These are phyloP conservation scores for Sylvia borin DNA, from an alignment of 2,797 vertebrate genomes.

Conservation along the genomic window DNA sequence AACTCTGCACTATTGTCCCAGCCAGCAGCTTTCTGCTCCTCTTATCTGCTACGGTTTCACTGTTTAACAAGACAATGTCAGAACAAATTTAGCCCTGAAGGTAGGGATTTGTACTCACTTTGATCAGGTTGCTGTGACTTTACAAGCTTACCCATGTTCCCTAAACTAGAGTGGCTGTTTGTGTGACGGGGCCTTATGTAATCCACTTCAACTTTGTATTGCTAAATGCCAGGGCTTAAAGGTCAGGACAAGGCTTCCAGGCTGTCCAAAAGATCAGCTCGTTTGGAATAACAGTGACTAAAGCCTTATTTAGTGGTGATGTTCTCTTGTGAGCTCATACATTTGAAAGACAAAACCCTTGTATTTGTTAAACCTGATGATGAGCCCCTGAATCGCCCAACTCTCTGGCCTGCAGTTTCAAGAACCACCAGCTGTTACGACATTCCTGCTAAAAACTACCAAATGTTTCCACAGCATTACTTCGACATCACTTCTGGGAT, in stretches of 20 bases:
- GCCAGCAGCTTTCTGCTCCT: conserved; percentile 3
- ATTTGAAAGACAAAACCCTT: background rate
- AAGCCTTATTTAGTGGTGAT: background rate
- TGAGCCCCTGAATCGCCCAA: background rate
- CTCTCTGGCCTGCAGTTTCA: conserved; percentile 1
- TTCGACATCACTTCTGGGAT: background rate
- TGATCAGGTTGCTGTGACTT: conserved; percentile 43
- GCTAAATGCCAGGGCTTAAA: conserved; percentile 7
- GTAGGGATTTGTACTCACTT: conserved; percentile 19
- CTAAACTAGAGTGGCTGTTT: background rate
- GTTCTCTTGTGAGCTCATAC: background rate
- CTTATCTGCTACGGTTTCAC: conserved; percentile 57
- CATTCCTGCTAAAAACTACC: background rate
- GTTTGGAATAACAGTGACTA: conserved; percentile 6
- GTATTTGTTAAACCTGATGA: background rate
- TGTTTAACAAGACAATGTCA: conserved; percentile 54
- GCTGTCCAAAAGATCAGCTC: background rate
- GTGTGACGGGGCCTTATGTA: background rate
- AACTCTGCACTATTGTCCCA: conserved; percentile 57
- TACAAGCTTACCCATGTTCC: conserved; percentile 40
- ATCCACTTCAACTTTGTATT: background rate
- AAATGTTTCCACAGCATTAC: background rate
- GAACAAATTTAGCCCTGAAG: conserved; percentile 46
- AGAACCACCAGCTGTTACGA: conserved; percentile 18
- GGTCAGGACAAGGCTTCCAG: conserved; percentile 14